Percentiles rank a stretch among this genome's conserved stretches.
Evolutionary conservation across 2,113 vertebrate species (phyloP).

Genomic region (Pollimyrus isidori): DNA sequence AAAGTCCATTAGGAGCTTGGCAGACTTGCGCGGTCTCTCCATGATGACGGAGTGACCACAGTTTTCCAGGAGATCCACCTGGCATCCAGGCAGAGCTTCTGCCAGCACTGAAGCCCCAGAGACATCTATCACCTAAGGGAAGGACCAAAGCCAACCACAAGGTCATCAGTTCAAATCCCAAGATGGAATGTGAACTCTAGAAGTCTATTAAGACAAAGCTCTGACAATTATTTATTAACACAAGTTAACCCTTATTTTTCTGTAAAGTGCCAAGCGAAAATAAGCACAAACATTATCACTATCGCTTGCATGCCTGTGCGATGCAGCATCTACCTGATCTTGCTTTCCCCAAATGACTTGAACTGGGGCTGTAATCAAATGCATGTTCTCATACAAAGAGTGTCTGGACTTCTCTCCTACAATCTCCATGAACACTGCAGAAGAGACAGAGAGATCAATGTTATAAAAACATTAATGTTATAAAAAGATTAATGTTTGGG

Average conservation of each 20-base stretch:
- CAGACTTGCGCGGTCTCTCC: slow-evolving; percentile 80
- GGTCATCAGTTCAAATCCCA: background rate
- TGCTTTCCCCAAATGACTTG: slow-evolving; percentile 92
- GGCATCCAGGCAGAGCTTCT: slow-evolving; percentile 59
- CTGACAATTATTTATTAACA: background rate
- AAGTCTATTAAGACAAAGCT: background rate
- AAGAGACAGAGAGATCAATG: background rate
- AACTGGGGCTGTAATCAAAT: slow-evolving; percentile 71
- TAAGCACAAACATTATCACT: background rate
- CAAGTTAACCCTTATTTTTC: background rate
- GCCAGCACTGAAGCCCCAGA: slow-evolving; percentile 73
- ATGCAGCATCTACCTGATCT: slow-evolving; percentile 69
- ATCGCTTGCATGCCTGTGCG: background rate
- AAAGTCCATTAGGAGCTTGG: slow-evolving; percentile 78
- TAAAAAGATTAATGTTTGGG: background rate
- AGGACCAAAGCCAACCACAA: background rate
- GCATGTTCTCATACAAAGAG: slow-evolving; percentile 73
- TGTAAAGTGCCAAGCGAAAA: background rate
- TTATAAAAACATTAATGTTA: too few species aligned
- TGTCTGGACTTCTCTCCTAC: slow-evolving; percentile 68
- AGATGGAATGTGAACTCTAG: background rate
- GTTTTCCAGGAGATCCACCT: slow-evolving; percentile 77
- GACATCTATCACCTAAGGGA: slow-evolving; percentile 75
- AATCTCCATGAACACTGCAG: slow-evolving; percentile 73
- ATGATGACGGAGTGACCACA: slow-evolving; percentile 83